Evolutionary conservation across 1,140 invertebrate genomes (phyloP), one percentile per base, ranked within the genome.

Genomic region (Harpegnathos saltator): DNA sequence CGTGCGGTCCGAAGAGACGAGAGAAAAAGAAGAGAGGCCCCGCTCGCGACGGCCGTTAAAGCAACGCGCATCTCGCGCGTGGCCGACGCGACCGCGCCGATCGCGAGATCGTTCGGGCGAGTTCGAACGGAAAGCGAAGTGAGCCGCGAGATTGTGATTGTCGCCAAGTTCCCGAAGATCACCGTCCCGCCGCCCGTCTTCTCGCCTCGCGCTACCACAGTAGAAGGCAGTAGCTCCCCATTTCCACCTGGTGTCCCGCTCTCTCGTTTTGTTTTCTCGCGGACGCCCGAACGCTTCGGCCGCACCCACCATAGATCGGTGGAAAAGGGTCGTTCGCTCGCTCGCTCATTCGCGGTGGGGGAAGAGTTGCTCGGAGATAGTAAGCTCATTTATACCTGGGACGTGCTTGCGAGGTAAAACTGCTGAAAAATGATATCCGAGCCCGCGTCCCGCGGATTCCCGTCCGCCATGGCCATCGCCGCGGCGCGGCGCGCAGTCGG

Each of bases 361-460:
- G 68, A 73, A 84, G 75, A 69, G 77, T 85, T 85, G 69, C 56
- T 74, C 71, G 62, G 77, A 89, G 89, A 91, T 91, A 91, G 83
- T 65, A 82, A 75, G 85, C 83, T 91, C 90, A 90, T 92, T 91
- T 92, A 89, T 91, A 89, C 85, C 82, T 75, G 80, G 63, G 63
- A 91, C 87, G 87, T 87, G 86, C 82, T 83, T 84, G 85, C 63
- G 59, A 88, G 89, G 85, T 91, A 89, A 88, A 91, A 92, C 88
- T 84, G 89, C 87, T 92, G 89, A 93, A 92, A 92, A 91, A 92
- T 91, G 89, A 92, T 92, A 91, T 88, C 81, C 82, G 85, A 89
- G 91, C 82, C 65, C 72, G 59, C 63, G 50, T 75, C 77, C 63
- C 63, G 54, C 78, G 82, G 82, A 74, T 75, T 77, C 65, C 26